A percentile compares a stretch with the other conserved stretches of the same genome.
Evolutionary conservation across 92 coral and sea anemone species (phyloP).

Genomic region (Pocillopora grandis): DNA sequence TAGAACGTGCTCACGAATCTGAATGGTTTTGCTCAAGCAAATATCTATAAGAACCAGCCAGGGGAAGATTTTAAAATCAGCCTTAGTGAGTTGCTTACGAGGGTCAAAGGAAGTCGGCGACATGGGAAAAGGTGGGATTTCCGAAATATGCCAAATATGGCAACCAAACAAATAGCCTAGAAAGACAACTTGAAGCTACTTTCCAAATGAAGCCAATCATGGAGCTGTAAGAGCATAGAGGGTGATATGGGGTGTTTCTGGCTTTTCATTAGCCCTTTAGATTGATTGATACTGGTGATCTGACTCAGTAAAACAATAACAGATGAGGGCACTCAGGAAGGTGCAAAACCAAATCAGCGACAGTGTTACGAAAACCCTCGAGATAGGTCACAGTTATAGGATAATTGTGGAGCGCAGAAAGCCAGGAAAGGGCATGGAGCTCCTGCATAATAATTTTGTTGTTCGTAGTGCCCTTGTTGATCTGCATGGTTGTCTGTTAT

Average conservation of each 20-base stretch:
- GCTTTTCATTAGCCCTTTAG: background rate
- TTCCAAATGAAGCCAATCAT: conserved; percentile 11
- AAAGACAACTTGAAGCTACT: conserved; percentile 34
- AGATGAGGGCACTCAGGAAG: background rate
- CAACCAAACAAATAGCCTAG: conserved; percentile 46
- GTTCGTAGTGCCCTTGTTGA: conserved; percentile 48
- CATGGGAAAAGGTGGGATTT: background rate
- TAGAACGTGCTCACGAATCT: conserved; percentile 29
- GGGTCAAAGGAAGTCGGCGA: conserved; percentile 12
- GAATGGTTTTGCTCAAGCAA: conserved; percentile 57
- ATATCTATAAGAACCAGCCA: conserved; percentile 36
- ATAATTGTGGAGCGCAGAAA: conserved; percentile 33
- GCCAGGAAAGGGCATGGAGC: conserved; percentile 39
- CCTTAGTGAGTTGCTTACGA: conserved; percentile 41
- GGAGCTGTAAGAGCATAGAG: background rate
- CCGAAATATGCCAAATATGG: conserved; percentile 39
- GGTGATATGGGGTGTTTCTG: conserved; percentile 25
- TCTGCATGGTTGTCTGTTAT: conserved; percentile 35
- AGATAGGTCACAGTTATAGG: conserved; percentile 26
- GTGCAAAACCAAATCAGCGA: background rate
- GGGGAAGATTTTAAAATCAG: conserved; percentile 27
- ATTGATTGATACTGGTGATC: too few relatives aligned
- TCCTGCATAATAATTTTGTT: conserved; percentile 27
- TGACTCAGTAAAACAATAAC: background rate
- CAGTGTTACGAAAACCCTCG: background rate